Evolutionary conservation across 2,113 vertebrate species (phyloP).

Genomic region (Megaceryle maxima): DNA sequence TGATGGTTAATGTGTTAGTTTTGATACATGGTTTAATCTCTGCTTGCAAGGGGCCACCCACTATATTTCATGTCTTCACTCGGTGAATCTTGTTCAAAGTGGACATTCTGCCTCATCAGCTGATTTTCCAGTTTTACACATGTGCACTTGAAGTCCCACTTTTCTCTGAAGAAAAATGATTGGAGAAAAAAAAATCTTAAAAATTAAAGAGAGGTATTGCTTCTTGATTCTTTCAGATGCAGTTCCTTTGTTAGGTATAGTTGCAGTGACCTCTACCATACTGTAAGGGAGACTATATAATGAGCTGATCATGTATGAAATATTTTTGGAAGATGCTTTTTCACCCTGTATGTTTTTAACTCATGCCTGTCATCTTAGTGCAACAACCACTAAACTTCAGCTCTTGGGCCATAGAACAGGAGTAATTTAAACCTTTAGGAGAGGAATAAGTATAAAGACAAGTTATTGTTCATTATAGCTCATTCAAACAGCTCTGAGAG

Average conservation of each 20-base stretch:
- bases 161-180: neutral
- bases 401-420: neutral
- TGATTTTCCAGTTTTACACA: slow-evolving; percentile 12
- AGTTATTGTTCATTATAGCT: neutral
- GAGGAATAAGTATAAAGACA: neutral
- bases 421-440: neutral
- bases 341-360: neutral
- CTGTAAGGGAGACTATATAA: neutral
- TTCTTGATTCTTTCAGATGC: neutral
- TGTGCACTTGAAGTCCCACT: neutral
- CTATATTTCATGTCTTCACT: neutral
- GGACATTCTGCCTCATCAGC: slow-evolving; percentile 17
- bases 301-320: neutral
- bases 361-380: neutral
- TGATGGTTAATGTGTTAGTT: slow-evolving; percentile 1
- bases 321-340: neutral
- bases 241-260: neutral
- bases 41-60: neutral
- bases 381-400: neutral
- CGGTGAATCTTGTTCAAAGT: slow-evolving; percentile 7
- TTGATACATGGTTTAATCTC: slow-evolving; percentile 47
- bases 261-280: neutral
- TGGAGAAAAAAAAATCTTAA: neutral
- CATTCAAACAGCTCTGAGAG: neutral
- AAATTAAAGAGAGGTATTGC: neutral